Conservation (phyloP, 2,888 invertebrate genomes). For the Prostheceraeus crozeri region DNA sequence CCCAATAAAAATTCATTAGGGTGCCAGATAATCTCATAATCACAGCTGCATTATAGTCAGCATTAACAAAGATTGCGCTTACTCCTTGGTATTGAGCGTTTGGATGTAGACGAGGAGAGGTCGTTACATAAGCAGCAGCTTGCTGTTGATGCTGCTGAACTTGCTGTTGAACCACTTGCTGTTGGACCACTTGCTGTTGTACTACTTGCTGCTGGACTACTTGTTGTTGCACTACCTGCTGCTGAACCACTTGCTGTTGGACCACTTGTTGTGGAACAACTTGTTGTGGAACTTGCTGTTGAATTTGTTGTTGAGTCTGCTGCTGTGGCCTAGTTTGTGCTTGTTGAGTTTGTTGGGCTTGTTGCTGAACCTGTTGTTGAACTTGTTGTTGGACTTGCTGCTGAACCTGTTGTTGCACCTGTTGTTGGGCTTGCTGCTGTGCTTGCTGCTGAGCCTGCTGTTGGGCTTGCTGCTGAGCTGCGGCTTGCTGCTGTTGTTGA, state of each 20-base stretch:
- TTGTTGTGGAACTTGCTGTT: not conserved
- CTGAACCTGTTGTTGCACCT: not conserved
- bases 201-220: not conserved
- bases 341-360: not conserved
- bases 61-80: too few relatives aligned
- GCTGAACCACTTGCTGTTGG: not conserved
- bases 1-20: too few relatives aligned
- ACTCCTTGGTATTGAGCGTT: too few relatives aligned
- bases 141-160: slow-evolving; percentile 11
- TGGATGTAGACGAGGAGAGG: too few relatives aligned
- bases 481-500: too few relatives aligned
- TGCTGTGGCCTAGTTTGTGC: not conserved
- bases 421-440: not conserved
- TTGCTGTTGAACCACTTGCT: not conserved
- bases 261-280: not conserved
- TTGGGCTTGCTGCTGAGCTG: too few relatives aligned
- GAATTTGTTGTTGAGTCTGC: slow-evolving; percentile 25
- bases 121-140: too few relatives aligned
- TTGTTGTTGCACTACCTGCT: not conserved
- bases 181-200: not conserved
- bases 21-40: too few relatives aligned
- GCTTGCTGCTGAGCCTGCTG: not conserved
- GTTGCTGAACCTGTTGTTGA: not conserved
- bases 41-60: too few relatives aligned
- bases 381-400: not conserved